Base-by-base conservation (phyloP, 2,797 vertebrate species). In the Mycteria americana region DNA sequence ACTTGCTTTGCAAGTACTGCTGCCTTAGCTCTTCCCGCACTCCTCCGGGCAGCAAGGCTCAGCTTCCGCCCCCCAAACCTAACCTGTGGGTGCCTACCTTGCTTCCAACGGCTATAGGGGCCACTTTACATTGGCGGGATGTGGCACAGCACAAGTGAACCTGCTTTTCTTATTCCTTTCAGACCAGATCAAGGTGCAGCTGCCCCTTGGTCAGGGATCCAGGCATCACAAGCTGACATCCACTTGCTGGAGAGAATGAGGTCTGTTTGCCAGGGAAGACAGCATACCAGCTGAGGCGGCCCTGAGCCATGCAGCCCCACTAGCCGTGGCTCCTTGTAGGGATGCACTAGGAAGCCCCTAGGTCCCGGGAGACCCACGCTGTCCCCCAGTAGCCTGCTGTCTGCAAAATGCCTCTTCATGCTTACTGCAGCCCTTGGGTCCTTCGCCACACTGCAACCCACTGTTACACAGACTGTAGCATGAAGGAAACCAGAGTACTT, bases 41-140 rank as follows among this genome's bases (percentile, higher is more conserved):
- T 30, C n/a, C 56, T 30, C 33, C 0, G 6, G 41, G 48, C 60
- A 33, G 60, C 48, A 7, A 19, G n/a, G n/a, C 67, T 70, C 85
- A 35, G 82, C 67, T 43, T 9, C 88, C 5, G 2, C 2, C 8
- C 65, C 78, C 50, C 41, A 51, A 0, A 51, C 60, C 56, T 11
- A 24, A 24, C 15, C 64, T 7, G 27, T 1, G n/a, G 33, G 56
- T 33, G 45, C 56, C 56, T 11, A 10, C 18, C 22, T 18, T 35
- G 14, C 22, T 54, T 60, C 67, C 28, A 13, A 9, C 0, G 0
- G 62, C 59, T 13, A 2, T 1, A 16, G 79, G 7, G 54, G n/a
- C 35, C 43, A 35, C 33, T 54, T 50, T 24, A n/a, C 2, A 1
- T 3, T 14, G 45, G 19, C 57, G 39, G 37, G 67, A 37, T 2